Percentiles rank a stretch among this genome's conserved stretches.
phyloP scores from a whole-genome alignment of 2,113 vertebrate genomes.

The Dipodomys spectabilis region DNA sequence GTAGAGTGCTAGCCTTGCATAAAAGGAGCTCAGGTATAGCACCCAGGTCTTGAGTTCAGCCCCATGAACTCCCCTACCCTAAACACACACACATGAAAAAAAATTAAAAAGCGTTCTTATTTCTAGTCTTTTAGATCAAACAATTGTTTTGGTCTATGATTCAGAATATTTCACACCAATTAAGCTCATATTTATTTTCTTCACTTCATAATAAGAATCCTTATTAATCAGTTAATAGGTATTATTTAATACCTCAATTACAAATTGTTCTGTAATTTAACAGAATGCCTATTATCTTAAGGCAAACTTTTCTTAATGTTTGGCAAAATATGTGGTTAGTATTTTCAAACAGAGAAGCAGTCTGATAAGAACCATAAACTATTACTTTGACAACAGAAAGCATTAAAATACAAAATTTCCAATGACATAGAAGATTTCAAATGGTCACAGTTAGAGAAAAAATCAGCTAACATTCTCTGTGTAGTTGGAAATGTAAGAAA shows the following conservation, averaged over 20 bases:
- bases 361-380: neutral
- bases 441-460: neutral
- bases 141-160: neutral
- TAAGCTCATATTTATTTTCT: neutral
- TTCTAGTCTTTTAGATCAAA: neutral
- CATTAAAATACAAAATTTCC: neutral
- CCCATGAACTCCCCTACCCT: no score
- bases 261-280: neutral
- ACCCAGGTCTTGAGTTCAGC: no score
- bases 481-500: neutral
- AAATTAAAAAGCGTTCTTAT: neutral
- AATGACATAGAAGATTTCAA: neutral
- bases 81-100: no score
- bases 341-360: neutral
- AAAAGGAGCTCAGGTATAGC: no score
- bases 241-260: neutral
- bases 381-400: conserved; percentile 17
- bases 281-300: neutral
- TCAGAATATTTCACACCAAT: neutral
- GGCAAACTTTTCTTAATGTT: neutral
- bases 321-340: neutral
- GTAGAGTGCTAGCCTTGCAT: no score
- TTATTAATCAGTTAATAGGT: neutral
- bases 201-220: neutral
- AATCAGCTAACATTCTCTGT: neutral